Evolutionary conservation across 2,113 vertebrate species (phyloP).

Genomic region (Oncorhynchus gorbuscha): DNA sequence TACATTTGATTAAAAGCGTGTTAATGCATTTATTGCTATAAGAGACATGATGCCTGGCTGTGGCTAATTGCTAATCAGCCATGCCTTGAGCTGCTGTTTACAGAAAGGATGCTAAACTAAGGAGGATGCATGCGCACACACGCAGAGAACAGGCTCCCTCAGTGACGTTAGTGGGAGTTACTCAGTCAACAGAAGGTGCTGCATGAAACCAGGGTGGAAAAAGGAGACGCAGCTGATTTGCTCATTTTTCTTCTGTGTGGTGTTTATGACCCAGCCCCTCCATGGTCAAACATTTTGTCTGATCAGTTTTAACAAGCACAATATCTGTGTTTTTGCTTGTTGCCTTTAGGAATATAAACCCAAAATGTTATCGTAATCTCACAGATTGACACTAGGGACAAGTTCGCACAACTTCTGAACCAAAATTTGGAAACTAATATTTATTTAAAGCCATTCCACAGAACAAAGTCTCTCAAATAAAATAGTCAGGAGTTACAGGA

Average conservation of each 20-base stretch:
- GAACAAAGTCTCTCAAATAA: background rate
- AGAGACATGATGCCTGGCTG: background rate
- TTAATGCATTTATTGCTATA: constrained; percentile 3
- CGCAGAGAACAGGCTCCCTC: background rate
- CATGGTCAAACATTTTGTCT: background rate
- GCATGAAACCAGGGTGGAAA: constrained; percentile 10
- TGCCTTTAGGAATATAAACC: background rate
- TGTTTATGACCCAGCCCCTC: background rate
- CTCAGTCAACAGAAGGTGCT: constrained; percentile 1
- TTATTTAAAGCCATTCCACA: background rate
- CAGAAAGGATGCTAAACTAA: constrained; percentile 11
- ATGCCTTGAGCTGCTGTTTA: constrained; percentile 10
- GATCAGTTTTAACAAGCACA: background rate
- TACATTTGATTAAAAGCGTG: too few species aligned
- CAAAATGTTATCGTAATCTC: constrained; percentile 4
- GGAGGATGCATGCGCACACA: background rate
- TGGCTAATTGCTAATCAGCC: background rate
- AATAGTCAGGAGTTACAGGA: background rate
- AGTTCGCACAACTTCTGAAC: background rate
- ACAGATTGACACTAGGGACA: background rate
- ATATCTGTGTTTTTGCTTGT: background rate
- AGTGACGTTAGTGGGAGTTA: constrained; percentile 15
- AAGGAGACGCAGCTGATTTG: background rate
- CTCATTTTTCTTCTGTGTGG: background rate
- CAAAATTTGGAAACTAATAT: background rate